A percentile compares a stretch with the other conserved stretches of the same genome.
Conservation (phyloP, 2,113 vertebrate genomes). For the Romanogobio albipinnatus region DNA sequence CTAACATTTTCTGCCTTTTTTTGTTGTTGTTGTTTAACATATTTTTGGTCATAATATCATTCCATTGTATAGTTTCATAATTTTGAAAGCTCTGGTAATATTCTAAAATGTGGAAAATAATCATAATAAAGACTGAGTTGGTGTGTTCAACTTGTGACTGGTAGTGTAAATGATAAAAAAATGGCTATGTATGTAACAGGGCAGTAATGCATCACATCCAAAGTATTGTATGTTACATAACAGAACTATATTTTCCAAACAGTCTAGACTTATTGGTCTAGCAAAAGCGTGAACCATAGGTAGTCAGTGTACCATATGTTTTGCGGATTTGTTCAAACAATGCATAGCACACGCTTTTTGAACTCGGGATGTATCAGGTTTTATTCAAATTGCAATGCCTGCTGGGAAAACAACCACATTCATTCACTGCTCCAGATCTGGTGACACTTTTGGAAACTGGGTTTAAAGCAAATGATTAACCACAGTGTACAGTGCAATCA, state of each 20-base stretch:
- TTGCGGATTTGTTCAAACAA: background rate
- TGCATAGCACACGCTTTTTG: background rate
- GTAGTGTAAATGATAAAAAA: background rate
- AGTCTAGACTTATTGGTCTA: constrained; percentile 1
- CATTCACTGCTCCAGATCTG: constrained; percentile 6
- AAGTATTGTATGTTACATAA: background rate
- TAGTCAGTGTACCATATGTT: constrained; percentile 7
- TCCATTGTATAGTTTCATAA: background rate
- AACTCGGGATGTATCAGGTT: background rate
- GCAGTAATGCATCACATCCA: background rate
- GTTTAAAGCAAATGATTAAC: constrained; percentile 46
- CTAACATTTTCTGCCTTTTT: background rate
- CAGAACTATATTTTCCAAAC: background rate
- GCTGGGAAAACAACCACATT: constrained; percentile 16
- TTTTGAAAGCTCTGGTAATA: background rate
- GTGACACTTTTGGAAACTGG: constrained; percentile 25
- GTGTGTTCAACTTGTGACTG: background rate
- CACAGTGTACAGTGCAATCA: background rate
- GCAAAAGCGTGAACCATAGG: background rate
- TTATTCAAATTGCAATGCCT: background rate
- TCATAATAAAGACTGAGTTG: background rate
- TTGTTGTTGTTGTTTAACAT: no score
- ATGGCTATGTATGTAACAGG: background rate
- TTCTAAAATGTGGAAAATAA: background rate
- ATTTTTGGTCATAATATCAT: background rate